These are phyloP conservation scores for Myiagra hebetior DNA, from an alignment of 2,113 vertebrate species.

Conservation along the genomic window DNA sequence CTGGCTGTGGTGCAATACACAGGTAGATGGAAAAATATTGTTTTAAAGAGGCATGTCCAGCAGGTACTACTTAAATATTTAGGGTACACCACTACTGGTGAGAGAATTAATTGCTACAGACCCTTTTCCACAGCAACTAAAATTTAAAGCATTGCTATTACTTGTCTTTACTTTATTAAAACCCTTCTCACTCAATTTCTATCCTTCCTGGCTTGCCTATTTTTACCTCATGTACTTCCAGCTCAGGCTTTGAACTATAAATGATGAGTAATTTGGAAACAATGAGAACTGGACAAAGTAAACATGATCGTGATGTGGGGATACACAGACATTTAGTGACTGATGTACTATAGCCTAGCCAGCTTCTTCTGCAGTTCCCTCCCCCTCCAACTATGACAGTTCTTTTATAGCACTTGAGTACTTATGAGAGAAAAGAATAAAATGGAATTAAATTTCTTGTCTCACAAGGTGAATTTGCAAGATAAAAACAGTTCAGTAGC, in stretches of 20 bases:
- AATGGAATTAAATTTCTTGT: background rate
- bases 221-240: background rate
- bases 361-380: background rate
- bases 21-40: background rate
- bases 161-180: background rate
- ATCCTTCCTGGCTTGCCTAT: background rate
- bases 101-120: background rate
- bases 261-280: background rate
- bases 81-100: too few relatives aligned
- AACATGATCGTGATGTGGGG: background rate
- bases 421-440: background rate
- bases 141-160: background rate
- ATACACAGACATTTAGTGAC: background rate
- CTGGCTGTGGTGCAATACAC: background rate
- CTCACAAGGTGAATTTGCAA: background rate
- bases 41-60: background rate
- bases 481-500: background rate
- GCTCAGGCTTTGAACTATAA: background rate
- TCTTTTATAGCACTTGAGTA: background rate
- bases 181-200: background rate
- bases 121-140: background rate
- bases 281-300: background rate
- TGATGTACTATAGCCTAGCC: rapidly evolving
- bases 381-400: rapidly evolving
- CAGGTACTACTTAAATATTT: background rate